phyloP scores from a whole-genome alignment of 2,113 vertebrate species.

The Pyxicephalus adspersus region DNA sequence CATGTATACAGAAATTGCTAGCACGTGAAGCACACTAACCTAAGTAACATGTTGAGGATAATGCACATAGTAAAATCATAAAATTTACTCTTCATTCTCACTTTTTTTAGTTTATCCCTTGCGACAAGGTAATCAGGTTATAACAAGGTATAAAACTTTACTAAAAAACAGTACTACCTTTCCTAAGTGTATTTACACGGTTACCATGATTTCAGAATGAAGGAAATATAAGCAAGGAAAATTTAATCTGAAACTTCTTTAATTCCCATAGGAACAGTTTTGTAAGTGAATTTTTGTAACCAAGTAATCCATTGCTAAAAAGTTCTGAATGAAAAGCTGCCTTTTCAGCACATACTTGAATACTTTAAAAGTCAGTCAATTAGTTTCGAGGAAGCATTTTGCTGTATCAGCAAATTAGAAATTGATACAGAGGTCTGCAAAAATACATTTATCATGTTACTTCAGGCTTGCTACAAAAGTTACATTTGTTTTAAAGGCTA shows the following conservation, averaged over 20 bases:
- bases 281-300: conserved; percentile 26
- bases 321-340: conserved; percentile 32
- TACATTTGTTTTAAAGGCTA: conserved; percentile 35
- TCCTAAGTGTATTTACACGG: no score
- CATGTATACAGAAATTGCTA: no score
- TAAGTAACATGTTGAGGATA: no score
- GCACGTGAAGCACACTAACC: no score
- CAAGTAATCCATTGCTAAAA: conserved; percentile 26
- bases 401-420: conserved; percentile 36
- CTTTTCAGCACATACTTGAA: conserved; percentile 26
- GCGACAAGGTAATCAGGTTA: no score
- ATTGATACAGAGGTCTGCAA: conserved; percentile 6
- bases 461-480: conserved; percentile 1
- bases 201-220: not conserved
- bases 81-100: no score
- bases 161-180: no score
- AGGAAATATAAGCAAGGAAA: not conserved
- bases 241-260: not conserved
- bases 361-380: conserved; percentile 48
- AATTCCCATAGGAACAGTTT: conserved; percentile 34
- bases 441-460: conserved; percentile 34
- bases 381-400: conserved; percentile 39
- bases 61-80: no score
- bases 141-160: no score
- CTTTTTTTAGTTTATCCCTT: no score